phyloP scores from a whole-genome alignment of 2,888 invertebrate species.

The Heliothis peltigera region DNA sequence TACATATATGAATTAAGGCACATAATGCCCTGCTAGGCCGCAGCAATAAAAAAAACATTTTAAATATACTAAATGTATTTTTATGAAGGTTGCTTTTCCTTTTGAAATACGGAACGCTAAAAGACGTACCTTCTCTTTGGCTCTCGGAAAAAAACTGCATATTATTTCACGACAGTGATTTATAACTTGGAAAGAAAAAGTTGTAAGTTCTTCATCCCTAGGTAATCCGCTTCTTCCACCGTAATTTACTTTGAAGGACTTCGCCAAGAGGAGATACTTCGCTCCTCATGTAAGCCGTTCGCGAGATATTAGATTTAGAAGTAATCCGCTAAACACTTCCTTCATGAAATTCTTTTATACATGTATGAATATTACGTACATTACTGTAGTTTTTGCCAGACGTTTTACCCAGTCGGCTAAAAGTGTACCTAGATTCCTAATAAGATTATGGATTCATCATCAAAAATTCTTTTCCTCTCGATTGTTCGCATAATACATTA shows the following conservation, averaged over 20 bases:
- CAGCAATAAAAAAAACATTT: too few species aligned
- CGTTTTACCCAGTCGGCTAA: too few species aligned
- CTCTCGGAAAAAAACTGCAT: neutral
- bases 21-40: too few species aligned
- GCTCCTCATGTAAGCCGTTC: neutral
- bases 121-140: neutral
- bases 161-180: conserved; percentile 19
- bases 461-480: conserved; percentile 1
- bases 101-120: neutral
- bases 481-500: conserved; percentile 12
- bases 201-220: conserved; percentile 12
- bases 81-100: too few species aligned
- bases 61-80: too few species aligned
- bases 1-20: too few species aligned
- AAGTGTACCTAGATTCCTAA: too few species aligned
- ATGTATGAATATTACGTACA: neutral
- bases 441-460: neutral
- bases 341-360: neutral
- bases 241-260: conserved; percentile 29
- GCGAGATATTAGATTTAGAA: neutral
- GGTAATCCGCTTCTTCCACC: conserved; percentile 13
- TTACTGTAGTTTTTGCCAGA: too few species aligned
- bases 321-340: neutral
- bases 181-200: conserved; percentile 24
- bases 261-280: conserved; percentile 8